Evolutionary conservation across 2,888 invertebrate species (phyloP).

Genomic region (Metellina segmentata): DNA sequence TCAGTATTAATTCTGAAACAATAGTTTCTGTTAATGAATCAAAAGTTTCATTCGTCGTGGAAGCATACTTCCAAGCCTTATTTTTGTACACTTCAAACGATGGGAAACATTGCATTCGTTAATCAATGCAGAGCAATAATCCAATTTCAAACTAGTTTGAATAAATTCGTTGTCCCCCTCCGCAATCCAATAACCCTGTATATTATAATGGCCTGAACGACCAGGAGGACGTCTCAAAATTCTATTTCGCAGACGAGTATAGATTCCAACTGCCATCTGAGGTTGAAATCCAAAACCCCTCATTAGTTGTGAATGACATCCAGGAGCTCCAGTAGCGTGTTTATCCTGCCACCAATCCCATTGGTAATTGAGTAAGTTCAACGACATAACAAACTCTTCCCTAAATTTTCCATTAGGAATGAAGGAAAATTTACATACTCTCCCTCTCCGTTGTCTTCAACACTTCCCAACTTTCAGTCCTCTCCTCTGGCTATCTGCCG

Average conservation of each 20-base stretch:
- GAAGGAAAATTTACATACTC: slow-evolving; percentile 34
- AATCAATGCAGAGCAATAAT: background rate
- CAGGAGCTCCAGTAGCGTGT: background rate
- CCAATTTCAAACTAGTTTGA: background rate
- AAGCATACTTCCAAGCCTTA: no score
- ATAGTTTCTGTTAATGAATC: no score
- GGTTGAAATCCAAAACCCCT: slow-evolving; percentile 7
- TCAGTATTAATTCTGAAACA: no score
- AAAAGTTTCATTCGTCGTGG: no score
- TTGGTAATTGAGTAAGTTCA: slow-evolving; percentile 31
- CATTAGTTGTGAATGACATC: slow-evolving; percentile 10
- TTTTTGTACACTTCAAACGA: no score
- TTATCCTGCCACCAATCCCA: slow-evolving; percentile 5
- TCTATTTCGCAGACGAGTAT: background rate
- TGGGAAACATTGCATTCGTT: no score
- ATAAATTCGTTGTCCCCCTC: background rate
- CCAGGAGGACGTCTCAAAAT: background rate
- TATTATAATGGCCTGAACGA: background rate
- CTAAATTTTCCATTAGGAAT: slow-evolving; percentile 25
- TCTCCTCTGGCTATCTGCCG: slow-evolving; percentile 1
- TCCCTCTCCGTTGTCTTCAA: background rate
- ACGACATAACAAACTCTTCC: slow-evolving; percentile 29
- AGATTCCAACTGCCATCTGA: slow-evolving; percentile 21
- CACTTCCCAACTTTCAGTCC: slow-evolving; percentile 5
- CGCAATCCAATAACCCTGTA: background rate